These are phyloP conservation scores for Acridotheres tristis DNA, from an alignment of 2,797 vertebrate genomes.

Conservation along the genomic window DNA sequence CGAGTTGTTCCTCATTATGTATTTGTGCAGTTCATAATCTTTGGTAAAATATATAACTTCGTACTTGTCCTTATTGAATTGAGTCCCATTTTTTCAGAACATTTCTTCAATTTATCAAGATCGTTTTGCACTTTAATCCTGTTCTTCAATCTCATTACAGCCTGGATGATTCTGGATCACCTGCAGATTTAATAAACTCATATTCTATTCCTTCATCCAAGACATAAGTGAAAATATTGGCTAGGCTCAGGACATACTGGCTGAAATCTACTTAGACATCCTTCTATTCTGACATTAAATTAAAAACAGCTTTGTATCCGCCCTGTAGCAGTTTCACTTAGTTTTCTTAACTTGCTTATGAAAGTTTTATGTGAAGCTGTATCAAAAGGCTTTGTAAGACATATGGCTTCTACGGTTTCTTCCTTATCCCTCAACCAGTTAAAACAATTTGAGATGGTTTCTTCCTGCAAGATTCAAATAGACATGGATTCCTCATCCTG, in stretches of 20 bases:
- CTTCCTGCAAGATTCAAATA: neutral
- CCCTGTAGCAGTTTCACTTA: neutral
- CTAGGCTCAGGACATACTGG: neutral
- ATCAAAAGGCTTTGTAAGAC: neutral
- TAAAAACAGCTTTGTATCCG: neutral
- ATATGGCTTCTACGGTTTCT: neutral
- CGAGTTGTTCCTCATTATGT: neutral
- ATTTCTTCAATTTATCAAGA: conserved; percentile 42
- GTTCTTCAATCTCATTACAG: conserved; percentile 44
- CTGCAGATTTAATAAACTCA: conserved; percentile 32
- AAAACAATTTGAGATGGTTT: neutral
- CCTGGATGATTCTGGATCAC: conserved; percentile 19
- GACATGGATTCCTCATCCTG: neutral
- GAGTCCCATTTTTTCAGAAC: conserved; percentile 23
- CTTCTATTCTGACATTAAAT: conserved; percentile 7
- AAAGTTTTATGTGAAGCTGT: neutral
- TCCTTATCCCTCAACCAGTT: neutral
- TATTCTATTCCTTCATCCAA: conserved; percentile 21
- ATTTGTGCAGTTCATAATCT: neutral
- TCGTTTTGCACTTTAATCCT: conserved; percentile 30
- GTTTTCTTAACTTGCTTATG: conserved; percentile 11
- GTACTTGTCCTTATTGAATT: conserved; percentile 12
- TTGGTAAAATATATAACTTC: conserved; percentile 5
- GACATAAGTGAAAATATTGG: conserved; percentile 30
- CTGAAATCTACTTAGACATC: conserved; percentile 14